Percentiles rank a stretch among this genome's conserved stretches.
Conservation (phyloP, 1,140 invertebrate genomes). For the Drosophila ironensis region DNA sequence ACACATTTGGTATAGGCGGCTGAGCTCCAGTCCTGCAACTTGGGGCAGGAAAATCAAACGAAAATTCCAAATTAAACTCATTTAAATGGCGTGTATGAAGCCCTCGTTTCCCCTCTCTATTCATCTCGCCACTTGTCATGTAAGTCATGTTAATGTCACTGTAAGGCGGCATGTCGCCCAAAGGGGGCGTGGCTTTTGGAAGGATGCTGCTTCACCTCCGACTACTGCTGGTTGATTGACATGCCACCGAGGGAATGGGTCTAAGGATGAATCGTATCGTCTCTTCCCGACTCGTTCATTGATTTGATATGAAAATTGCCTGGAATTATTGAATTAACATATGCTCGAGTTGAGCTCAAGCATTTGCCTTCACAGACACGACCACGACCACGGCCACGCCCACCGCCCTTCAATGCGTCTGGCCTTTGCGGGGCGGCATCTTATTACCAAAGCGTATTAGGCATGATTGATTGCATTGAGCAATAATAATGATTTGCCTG, state of each 20-base stretch:
- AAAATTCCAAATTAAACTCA: conserved; percentile 76
- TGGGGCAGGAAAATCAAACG: conserved; percentile 67
- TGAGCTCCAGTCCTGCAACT: conserved; percentile 16
- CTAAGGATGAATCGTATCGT: no score
- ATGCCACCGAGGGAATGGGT: conserved; percentile 24
- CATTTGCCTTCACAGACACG: conserved; percentile 51
- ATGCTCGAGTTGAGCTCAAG: conserved; percentile 74
- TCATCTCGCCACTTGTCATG: conserved; percentile 31
- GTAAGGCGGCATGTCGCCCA: conserved; percentile 23
- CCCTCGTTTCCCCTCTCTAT: neutral
- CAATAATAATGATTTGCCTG: conserved; percentile 75
- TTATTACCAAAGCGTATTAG: conserved; percentile 80
- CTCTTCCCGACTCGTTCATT: conserved; percentile 30
- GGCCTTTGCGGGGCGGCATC: conserved; percentile 59
- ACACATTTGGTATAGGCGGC: no score
- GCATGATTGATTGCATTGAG: conserved; percentile 79
- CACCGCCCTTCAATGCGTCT: neutral
- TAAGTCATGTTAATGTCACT: conserved; percentile 64
- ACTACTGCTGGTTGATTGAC: conserved; percentile 65
- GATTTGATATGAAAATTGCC: conserved; percentile 81
- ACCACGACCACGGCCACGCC: neutral
- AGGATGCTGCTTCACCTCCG: neutral
- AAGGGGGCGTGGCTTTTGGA: neutral
- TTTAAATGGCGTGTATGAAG: conserved; percentile 60
- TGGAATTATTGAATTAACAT: conserved; percentile 81